Evolutionary conservation across 2,113 vertebrate genomes (phyloP), one percentile per base, ranked within the genome.

Genomic region (Polypterus senegalus): DNA sequence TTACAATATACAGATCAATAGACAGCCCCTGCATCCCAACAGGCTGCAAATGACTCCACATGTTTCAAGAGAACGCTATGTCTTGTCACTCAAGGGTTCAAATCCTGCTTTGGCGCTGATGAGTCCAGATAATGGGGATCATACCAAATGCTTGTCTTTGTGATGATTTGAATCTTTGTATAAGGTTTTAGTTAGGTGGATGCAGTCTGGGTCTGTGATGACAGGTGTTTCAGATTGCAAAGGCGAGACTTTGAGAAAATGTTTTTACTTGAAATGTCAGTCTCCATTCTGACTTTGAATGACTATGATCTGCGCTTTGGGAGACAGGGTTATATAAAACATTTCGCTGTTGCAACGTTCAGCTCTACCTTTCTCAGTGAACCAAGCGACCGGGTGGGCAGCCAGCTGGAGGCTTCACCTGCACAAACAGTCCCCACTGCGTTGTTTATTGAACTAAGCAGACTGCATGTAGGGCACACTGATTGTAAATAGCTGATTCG

Each of bases 371-470:
- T 72, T 74, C 71, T 65, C 69, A 77, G 68, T 75, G 69, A 74
- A 85, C 74, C 79, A 84, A 88, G 90, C 91, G 89, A 89, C 92
- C 86, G 86, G 82, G 83, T 83, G 83, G 81, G 80, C 80, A 83
- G 79, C 83, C 83, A 84, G 81, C 78, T 82, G 82, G 83, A 79
- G 72, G 76, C 77, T 77, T 86, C 89, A 91, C 89, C 90, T 93
- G 89, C 82, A 85, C 87, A 92, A 92, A 93, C 83, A 92, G 81
- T 83, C 79, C 83, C 74, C 73, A 84, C 80, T 80, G 81, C 72
- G 74, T 74, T 85, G 83, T 85, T 84, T 87, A 88, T 88, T 89
- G 77, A 89, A 85, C 77, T 88, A 89, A 93, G 85, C 84, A 87
- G 84, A 73, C 77, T 77, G 78, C 85, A 82, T 68, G 85, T 79